Percentiles rank a stretch among this genome's conserved stretches.
These are phyloP conservation scores for Tetramorium parvispinum DNA, from an alignment of 1,140 invertebrate species.

Conservation along the genomic window DNA sequence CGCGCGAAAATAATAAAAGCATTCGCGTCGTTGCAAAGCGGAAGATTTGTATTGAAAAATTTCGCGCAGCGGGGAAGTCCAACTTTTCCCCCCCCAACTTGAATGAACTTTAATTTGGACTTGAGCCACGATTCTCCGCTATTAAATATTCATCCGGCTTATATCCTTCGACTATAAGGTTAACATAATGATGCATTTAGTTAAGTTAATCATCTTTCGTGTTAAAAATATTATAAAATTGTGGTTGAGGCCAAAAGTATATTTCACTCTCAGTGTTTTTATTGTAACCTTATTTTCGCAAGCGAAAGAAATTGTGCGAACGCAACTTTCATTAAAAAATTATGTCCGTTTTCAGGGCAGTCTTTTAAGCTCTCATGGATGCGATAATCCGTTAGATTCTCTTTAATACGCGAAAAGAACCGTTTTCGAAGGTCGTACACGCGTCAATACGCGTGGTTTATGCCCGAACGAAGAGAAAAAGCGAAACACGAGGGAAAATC, in stretches of 20 bases:
- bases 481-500: constrained; percentile 30
- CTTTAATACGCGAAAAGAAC: constrained; percentile 12
- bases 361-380: background rate
- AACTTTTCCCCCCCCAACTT: background rate
- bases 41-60: background rate
- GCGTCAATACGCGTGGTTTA: constrained; percentile 31
- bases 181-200: too few species aligned
- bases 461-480: constrained; percentile 23
- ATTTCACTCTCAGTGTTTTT: too few species aligned
- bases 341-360: background rate
- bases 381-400: constrained; percentile 7
- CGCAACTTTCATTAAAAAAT: background rate
- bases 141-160: constrained; percentile 52
- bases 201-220: too few species aligned
- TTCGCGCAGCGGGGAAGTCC: background rate
- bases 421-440: constrained; percentile 36
- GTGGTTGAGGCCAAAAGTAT: too few species aligned
- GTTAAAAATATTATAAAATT: too few species aligned
- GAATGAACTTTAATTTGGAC: constrained; percentile 52
- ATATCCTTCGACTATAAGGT: constrained; percentile 68
- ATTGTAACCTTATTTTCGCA: background rate
- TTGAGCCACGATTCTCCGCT: background rate
- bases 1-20: background rate
- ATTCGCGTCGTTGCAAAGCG: background rate
- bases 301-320: background rate